These are phyloP conservation scores for Ornithoptera alexandrae DNA, from an alignment of 2,888 invertebrate species.

Conservation along the genomic window DNA sequence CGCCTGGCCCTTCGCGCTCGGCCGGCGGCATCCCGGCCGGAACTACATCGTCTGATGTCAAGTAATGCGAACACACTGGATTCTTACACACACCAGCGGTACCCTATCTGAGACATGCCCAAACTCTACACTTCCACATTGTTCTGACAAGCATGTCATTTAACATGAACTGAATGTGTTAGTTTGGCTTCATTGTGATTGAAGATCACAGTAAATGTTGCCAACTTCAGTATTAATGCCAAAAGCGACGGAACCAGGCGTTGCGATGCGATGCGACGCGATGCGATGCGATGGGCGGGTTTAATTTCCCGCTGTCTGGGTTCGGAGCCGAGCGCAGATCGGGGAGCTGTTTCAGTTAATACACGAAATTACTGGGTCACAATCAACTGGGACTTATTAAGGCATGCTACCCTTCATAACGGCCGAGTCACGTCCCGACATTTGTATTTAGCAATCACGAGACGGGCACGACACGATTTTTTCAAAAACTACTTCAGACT, in stretches of 20 bases:
- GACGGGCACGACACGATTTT: conserved; percentile 18
- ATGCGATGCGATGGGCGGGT: conserved; percentile 8
- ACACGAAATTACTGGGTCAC: conserved; percentile 31
- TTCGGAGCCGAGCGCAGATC: conserved; percentile 13
- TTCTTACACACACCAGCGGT: too few species aligned
- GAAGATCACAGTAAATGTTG: too few species aligned
- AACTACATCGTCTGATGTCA: conserved; percentile 66
- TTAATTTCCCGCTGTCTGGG: conserved; percentile 11
- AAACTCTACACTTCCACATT: too few species aligned
- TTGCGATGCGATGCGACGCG: conserved; percentile 1
- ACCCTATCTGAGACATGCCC: too few species aligned
- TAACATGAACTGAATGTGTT: too few species aligned
- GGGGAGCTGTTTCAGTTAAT: conserved; percentile 26
- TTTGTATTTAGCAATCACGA: conserved; percentile 1
- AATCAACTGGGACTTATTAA: conserved; percentile 31
- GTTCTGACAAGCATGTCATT: too few species aligned
- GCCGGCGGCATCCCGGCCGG: conserved; percentile 52
- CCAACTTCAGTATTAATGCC: too few species aligned
- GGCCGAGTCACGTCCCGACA: conserved; percentile 10
- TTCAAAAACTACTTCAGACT: neutral
- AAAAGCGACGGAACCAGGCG: too few species aligned
- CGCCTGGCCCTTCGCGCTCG: conserved; percentile 71
- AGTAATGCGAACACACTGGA: conserved; percentile 27
- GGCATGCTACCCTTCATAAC: conserved; percentile 30
- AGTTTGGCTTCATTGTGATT: too few species aligned